phyloP scores from a whole-genome alignment of 2,888 invertebrate species.

The Machimus atricapillus region DNA sequence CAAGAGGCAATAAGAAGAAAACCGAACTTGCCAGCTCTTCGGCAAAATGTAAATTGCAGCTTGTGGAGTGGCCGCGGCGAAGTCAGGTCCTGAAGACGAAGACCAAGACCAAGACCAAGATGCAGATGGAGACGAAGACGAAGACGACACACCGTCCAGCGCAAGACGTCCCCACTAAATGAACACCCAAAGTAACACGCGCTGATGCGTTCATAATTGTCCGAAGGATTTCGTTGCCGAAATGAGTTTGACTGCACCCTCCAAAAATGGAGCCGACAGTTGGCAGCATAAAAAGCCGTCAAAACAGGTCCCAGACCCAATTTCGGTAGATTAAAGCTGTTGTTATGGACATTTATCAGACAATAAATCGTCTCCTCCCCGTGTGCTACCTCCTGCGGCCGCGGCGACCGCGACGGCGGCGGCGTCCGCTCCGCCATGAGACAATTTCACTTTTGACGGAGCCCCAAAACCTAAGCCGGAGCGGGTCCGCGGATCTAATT shows the following conservation, averaged over 20 bases:
- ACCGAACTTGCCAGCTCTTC: slow-evolving; percentile 1
- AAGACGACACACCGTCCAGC: not conserved
- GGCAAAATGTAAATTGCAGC: slow-evolving; percentile 18
- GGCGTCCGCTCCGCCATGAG: not conserved
- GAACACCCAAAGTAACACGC: slow-evolving; percentile 43
- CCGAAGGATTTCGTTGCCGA: slow-evolving; percentile 45
- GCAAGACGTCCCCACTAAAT: not conserved
- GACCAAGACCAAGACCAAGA: not conserved
- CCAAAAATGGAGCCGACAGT: slow-evolving; percentile 46
- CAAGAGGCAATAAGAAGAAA: not conserved
- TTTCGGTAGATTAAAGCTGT: slow-evolving; percentile 30
- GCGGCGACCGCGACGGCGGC: not conserved
- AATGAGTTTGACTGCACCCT: slow-evolving; percentile 45
- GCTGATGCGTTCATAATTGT: slow-evolving; percentile 47
- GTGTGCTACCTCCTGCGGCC: slow-evolving; percentile 9
- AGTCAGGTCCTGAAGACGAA: slow-evolving; percentile 3
- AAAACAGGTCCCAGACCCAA: slow-evolving; percentile 50
- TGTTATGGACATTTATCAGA: slow-evolving; percentile 39
- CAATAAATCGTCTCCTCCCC: slow-evolving; percentile 36
- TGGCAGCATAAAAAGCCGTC: slow-evolving; percentile 48
- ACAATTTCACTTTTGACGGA: slow-evolving; percentile 39
- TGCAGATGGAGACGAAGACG: not conserved
- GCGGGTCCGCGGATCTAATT: not conserved
- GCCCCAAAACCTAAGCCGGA: not conserved
- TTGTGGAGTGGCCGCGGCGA: not conserved